A percentile compares a stretch with the other conserved stretches of the same genome.
These are phyloP conservation scores for Dryocosmus kuriphilus DNA, from an alignment of 2,888 invertebrate species.

Conservation along the genomic window DNA sequence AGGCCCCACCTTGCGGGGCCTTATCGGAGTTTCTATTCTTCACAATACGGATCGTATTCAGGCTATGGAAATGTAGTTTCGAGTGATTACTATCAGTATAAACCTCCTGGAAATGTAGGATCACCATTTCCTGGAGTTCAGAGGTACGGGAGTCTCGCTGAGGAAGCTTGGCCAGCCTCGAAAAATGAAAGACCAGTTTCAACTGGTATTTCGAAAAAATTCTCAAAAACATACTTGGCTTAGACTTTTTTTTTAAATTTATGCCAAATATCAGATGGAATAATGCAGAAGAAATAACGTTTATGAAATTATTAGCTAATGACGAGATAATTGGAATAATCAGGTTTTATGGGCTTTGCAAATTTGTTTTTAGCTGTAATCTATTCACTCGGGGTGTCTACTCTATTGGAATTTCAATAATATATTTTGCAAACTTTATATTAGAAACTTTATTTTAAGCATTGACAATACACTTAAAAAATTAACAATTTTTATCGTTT, in stretches of 20 bases:
- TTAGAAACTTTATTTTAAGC: background rate
- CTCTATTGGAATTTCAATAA: background rate
- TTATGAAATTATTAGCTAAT: background rate
- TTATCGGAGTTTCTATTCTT: constrained; percentile 72
- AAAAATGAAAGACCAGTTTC: constrained; percentile 60
- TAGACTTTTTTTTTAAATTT: constrained; percentile 45
- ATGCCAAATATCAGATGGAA: background rate
- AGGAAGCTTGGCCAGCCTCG: constrained; percentile 71
- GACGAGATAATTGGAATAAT: background rate
- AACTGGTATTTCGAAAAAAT: constrained; percentile 50
- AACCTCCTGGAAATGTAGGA: constrained; percentile 65
- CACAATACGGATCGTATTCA: constrained; percentile 73
- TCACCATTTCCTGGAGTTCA: constrained; percentile 73
- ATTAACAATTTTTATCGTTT: too few relatives aligned
- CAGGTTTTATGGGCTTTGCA: background rate
- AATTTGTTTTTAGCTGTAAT: background rate
- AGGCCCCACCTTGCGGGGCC: constrained; percentile 75
- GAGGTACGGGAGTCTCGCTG: constrained; percentile 74
- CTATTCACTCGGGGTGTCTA: background rate
- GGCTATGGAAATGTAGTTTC: constrained; percentile 71
- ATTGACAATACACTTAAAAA: background rate
- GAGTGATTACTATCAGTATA: constrained; percentile 69
- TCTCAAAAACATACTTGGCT: constrained; percentile 63
- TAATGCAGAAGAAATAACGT: background rate
- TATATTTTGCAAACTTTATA: background rate